Conservation (phyloP, 2,113 vertebrate species). For the Pluvianellus socialis region DNA sequence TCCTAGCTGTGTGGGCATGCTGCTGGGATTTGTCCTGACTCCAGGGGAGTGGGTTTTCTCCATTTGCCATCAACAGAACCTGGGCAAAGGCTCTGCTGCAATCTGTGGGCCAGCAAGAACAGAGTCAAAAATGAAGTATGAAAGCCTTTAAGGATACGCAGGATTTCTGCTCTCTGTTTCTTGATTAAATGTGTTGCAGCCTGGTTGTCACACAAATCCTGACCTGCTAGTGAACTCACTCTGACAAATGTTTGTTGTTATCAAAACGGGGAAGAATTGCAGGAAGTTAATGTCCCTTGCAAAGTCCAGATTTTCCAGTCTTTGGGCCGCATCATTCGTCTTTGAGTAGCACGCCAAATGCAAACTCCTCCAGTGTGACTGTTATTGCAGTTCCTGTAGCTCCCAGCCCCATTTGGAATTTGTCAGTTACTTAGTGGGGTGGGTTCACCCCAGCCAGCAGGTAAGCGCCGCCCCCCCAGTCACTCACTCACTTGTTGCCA, state of each 20-base stretch:
- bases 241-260: conserved; percentile 17
- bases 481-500: fast-evolving
- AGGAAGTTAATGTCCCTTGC: conserved; percentile 26
- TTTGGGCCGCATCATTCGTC: not conserved
- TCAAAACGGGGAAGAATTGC: not conserved
- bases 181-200: not conserved
- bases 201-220: not conserved
- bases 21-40: not conserved
- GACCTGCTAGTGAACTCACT: not conserved
- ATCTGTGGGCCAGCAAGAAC: not conserved
- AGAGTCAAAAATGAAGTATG: not conserved
- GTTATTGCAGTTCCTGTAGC: not conserved
- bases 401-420: not conserved
- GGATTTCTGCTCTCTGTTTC: not conserved
- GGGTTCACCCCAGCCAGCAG: not conserved
- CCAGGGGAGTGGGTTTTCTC: not conserved
- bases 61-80: not conserved
- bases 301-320: conserved; percentile 30
- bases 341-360: not conserved
- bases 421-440: not conserved
- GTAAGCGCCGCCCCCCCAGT: not conserved
- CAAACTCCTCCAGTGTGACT: not conserved
- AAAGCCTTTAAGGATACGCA: not conserved
- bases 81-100: not conserved
- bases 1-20: not conserved